Conservation (phyloP, 2,113 vertebrate genomes). For the Arvicanthis niloticus region DNA sequence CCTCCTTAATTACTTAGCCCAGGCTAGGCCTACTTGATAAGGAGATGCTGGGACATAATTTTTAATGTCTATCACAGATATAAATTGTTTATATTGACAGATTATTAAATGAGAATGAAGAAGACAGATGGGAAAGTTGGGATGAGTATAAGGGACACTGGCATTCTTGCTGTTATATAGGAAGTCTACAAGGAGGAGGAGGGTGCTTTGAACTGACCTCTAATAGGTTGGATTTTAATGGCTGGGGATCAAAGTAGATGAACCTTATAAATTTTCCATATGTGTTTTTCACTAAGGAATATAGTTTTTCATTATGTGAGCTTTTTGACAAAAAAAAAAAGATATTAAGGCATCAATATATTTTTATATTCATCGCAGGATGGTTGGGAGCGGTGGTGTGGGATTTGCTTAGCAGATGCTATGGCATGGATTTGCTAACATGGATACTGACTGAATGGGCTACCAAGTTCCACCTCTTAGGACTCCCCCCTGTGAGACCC, state of each 20-base stretch:
- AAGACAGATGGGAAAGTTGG: neutral
- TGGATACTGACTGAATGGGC: neutral
- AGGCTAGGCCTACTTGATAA: neutral
- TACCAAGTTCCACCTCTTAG: neutral
- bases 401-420: slow-evolving; percentile 71
- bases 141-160: neutral
- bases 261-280: neutral
- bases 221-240: neutral
- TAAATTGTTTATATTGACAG: neutral
- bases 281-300: neutral
- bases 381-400: neutral
- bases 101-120: neutral
- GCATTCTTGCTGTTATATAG: neutral
- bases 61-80: neutral
- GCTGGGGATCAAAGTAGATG: neutral
- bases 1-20: neutral
- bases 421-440: slow-evolving; percentile 4
- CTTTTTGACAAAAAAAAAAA: neutral
- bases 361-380: neutral
- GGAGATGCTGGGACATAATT: neutral
- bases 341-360: neutral
- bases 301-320: neutral
- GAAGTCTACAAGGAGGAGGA: neutral
- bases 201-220: neutral
- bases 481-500: neutral